Evolutionary conservation across 35 echinoderm and acorn worm species (phyloP), one percentile per base, ranked within the genome.

Genomic region (Lytechinus variegatus): DNA sequence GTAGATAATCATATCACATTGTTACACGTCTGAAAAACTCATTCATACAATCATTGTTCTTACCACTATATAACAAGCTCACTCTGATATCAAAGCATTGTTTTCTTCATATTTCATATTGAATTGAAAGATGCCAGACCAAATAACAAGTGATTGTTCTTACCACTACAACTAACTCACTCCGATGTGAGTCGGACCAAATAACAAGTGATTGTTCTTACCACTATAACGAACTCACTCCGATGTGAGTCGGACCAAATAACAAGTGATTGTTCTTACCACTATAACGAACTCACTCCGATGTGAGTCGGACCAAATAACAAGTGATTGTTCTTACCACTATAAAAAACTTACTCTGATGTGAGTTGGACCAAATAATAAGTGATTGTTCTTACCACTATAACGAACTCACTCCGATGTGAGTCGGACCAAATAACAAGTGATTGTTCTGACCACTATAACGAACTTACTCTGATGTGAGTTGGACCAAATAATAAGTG

Each of bases 161-260:
- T 87, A 99, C 98, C 94, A 99, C 97, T 33, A 97, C 53, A 56
- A 97, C 94, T 87, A 99, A 99, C 87, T 99, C 98, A 21, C 54
- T 92, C 72, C 96, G 98, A 24, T 97, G 98, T 86, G 97, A 96
- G 86, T 99, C 98, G 21, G 96, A n/a, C n/a, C n/a, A n/a, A n/a
- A n/a, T 44, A 44, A 44, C 33, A 44, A 44, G 33, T 0, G 33
- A 44, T 3, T 79, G 7, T 56, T 92, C 98, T 98, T 87, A 99
- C 98, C 94, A 99, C 97, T 33, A 97, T 56, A 56, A 97, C 94
- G 91, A 99, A 99, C 87, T 99, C 98, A 21, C 54, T 92, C 72
- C 96, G 98, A 24, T 97, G 98, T 86, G 97, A 96, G 86, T 99
- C 98, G 21, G 96, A n/a, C n/a, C n/a, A n/a, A n/a, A n/a, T 44